Base-by-base conservation (phyloP, 2,797 vertebrate genomes). In the Cyprinella venusta region DNA sequence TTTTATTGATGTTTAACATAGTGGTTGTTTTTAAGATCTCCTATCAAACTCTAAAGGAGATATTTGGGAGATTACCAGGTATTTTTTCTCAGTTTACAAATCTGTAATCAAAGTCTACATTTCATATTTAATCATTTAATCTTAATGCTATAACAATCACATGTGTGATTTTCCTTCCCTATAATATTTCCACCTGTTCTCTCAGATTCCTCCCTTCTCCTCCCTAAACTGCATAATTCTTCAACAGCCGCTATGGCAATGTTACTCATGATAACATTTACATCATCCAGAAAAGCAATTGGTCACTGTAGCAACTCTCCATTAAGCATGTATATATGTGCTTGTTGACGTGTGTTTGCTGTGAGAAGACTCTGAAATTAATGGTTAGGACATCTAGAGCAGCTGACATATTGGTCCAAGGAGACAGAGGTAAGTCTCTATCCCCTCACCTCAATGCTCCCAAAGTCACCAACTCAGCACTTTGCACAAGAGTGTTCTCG, bases 401-500 rank as follows among this genome's bases (percentile, higher is more conserved):
- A 52, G 83, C 77, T 81, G 70, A 79, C 71, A 72, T 83, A 79
- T 64, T 79, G 83, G 79, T 81, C 85, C 81, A 83, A 88, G 84
- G 86, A 87, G 86, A 82, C 70, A 13, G 80, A 83, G 77, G 61
- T 69, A 64, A 52, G 30, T 76, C 75, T 86, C 56, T 79, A 85
- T 80, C 80, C 86, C 24, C 76, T 86, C 81, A 63, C 78, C 86
- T 71, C 45, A 40, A 59, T 76, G 64, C 78, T 86, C 86, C 87
- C 78, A 33, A 68, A 85, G 85, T 67, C 76, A 85, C 87, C 50
- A 79, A 61, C 72, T 90, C 90, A 90, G 90, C 88, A 86, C 72
- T 86, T 86, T 76, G 36, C 15, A 15, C 38, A 26, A 56, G 16
- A 26, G 24, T 30, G 59, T 63, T 6, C 7, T 30, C 13, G 6